Evolutionary conservation across 2,888 invertebrate genomes (phyloP).

Genomic region (Dicyrtoma fusca): DNA sequence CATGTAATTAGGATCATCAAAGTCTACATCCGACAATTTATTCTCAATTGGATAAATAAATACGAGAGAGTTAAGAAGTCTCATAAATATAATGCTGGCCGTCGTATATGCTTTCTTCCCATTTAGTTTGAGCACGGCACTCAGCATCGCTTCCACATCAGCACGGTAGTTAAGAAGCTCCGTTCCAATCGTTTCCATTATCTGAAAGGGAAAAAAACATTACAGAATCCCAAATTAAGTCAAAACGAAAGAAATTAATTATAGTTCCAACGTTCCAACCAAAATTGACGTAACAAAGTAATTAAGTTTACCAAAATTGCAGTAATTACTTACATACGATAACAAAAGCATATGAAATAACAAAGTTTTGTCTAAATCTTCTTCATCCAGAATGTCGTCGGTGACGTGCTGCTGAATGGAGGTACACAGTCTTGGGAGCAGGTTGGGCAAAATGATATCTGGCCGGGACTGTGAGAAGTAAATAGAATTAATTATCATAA

Average conservation of each 20-base stretch:
- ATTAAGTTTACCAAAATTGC: neutral
- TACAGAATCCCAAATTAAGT: too few relatives aligned
- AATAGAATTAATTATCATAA: neutral
- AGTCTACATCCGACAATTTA: slow-evolving; percentile 50
- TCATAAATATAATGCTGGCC: slow-evolving; percentile 45
- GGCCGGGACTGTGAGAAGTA: slow-evolving; percentile 65
- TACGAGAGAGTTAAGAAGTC: slow-evolving; percentile 51
- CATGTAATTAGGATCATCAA: slow-evolving; percentile 54
- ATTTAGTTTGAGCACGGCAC: slow-evolving; percentile 61
- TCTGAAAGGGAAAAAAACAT: too few relatives aligned
- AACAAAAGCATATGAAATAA: slow-evolving; percentile 76
- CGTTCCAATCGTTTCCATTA: slow-evolving; percentile 60
- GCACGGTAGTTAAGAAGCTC: slow-evolving; percentile 64
- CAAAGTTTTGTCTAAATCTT: slow-evolving; percentile 76
- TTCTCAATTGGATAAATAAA: slow-evolving; percentile 55
- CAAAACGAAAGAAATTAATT: neutral
- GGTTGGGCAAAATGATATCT: slow-evolving; percentile 70
- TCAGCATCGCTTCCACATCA: slow-evolving; percentile 63
- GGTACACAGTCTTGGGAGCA: slow-evolving; percentile 74
- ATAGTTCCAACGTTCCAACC: neutral
- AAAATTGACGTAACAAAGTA: too few relatives aligned
- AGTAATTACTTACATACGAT: slow-evolving; percentile 64
- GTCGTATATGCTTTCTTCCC: slow-evolving; percentile 55
- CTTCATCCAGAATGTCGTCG: slow-evolving; percentile 72
- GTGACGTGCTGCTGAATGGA: slow-evolving; percentile 67